Percentiles rank a stretch among this genome's conserved stretches.
These are phyloP conservation scores for Scaptomyza caliginosa DNA, from an alignment of 2,888 invertebrate species.

Conservation along the genomic window DNA sequence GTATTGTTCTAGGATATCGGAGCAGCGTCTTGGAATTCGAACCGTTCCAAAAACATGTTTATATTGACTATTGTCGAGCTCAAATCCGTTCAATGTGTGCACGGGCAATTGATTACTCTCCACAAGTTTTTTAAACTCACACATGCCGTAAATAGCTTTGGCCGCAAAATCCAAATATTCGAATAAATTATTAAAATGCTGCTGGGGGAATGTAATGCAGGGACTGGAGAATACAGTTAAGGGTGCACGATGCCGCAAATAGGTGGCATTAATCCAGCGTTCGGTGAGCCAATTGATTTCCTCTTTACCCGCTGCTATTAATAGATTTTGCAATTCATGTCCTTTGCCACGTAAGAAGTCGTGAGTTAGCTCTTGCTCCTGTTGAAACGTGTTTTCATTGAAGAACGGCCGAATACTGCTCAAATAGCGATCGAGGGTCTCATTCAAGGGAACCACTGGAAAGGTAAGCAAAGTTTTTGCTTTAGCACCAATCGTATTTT, in stretches of 20 bases:
- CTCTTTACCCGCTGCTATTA: conserved; percentile 87
- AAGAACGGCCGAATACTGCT: conserved; percentile 91
- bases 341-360: conserved; percentile 74
- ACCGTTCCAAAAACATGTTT: conserved; percentile 94
- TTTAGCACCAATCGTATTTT: no score
- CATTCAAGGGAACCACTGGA: conserved; percentile 91
- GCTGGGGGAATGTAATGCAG: conserved; percentile 91
- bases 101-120: conserved; percentile 86
- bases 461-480: conserved; percentile 80
- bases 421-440: conserved; percentile 91
- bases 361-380: conserved; percentile 87
- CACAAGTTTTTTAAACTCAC: conserved; percentile 77
- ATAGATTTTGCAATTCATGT: conserved; percentile 85
- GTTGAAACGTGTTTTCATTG: conserved; percentile 87
- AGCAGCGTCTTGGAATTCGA: conserved; percentile 88
- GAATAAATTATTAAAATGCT: conserved; percentile 86
- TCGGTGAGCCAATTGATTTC: conserved; percentile 93
- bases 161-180: conserved; percentile 89
- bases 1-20: conserved; percentile 88
- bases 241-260: conserved; percentile 92
- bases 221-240: conserved; percentile 94
- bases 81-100: conserved; percentile 91
- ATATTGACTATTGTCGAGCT: conserved; percentile 96
- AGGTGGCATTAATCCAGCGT: conserved; percentile 95
- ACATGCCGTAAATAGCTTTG: conserved; percentile 85